phyloP scores from a whole-genome alignment of 1,140 invertebrate species.

The Bradysia coprophila region DNA sequence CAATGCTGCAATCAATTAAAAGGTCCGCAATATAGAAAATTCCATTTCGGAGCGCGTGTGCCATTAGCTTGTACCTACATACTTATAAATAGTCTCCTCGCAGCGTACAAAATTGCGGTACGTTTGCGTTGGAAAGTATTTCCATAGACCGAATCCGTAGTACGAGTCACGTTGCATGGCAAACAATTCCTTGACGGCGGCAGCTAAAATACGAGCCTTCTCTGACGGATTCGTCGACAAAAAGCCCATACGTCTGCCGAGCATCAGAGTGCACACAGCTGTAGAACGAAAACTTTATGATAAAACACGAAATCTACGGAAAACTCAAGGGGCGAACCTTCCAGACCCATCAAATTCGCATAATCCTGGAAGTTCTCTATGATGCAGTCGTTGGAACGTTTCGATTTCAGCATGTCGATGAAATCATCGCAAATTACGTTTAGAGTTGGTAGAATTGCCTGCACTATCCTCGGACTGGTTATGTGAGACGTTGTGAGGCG shows the following conservation, averaged over 20 bases:
- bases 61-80: slow-evolving; percentile 8
- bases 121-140: slow-evolving; percentile 49
- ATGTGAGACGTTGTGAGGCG: slow-evolving; percentile 53
- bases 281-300: slow-evolving; percentile 4
- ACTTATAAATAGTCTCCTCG: slow-evolving; percentile 63
- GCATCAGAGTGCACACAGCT: slow-evolving; percentile 55
- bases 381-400: slow-evolving; percentile 26
- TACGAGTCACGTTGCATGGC: slow-evolving; percentile 56
- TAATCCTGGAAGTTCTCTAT: slow-evolving; percentile 48
- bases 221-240: slow-evolving; percentile 38
- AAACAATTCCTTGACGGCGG: slow-evolving; percentile 54
- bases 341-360: slow-evolving; percentile 56
- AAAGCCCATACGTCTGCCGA: slow-evolving; percentile 62
- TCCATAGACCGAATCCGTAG: slow-evolving; percentile 70
- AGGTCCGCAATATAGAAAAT: slow-evolving; percentile 8
- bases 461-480: slow-evolving; percentile 55
- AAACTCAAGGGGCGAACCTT: no score
- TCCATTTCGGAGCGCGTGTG: background rate
- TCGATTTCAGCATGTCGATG: slow-evolving; percentile 37
- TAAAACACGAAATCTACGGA: no score
- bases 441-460: slow-evolving; percentile 55
- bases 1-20: slow-evolving; percentile 32
- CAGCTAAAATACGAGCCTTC: slow-evolving; percentile 34
- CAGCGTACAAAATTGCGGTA: slow-evolving; percentile 51
- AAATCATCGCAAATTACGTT: slow-evolving; percentile 66